A percentile compares a stretch with the other conserved stretches of the same genome.
phyloP scores from a whole-genome alignment of 64 coral and sea anemone species.

The Acropora yongei region DNA sequence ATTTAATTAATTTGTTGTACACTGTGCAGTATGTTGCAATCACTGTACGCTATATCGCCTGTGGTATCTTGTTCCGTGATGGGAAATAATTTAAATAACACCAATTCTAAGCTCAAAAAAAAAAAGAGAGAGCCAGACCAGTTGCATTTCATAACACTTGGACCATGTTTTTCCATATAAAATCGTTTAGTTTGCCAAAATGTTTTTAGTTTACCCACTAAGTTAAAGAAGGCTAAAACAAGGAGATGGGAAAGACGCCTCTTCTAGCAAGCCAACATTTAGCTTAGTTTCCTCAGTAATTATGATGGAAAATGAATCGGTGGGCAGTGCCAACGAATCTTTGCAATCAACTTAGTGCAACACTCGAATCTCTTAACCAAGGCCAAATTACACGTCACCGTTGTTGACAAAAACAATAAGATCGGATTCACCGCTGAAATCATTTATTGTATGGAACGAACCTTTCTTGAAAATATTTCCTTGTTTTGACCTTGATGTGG shows the following conservation, averaged over 20 bases:
- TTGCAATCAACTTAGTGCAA: not conserved
- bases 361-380: not conserved
- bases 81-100: not conserved
- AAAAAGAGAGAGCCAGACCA: not conserved
- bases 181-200: no score
- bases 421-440: not conserved
- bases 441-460: not conserved
- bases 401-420: no score
- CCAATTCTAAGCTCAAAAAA: not conserved
- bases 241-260: not conserved
- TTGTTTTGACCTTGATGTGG: not conserved
- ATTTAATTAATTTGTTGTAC: not conserved
- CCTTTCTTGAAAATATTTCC: not conserved
- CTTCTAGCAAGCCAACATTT: not conserved
- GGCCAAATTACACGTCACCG: not conserved
- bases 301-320: not conserved
- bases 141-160: no score
- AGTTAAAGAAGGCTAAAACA: not conserved
- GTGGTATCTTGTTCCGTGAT: not conserved
- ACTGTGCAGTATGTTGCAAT: not conserved
- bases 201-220: no score
- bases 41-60: not conserved
- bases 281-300: not conserved
- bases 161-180: no score
- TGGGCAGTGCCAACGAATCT: not conserved